Base-by-base conservation (phyloP, 2,888 invertebrate species). In the Chamaedrilus cognettii region DNA sequence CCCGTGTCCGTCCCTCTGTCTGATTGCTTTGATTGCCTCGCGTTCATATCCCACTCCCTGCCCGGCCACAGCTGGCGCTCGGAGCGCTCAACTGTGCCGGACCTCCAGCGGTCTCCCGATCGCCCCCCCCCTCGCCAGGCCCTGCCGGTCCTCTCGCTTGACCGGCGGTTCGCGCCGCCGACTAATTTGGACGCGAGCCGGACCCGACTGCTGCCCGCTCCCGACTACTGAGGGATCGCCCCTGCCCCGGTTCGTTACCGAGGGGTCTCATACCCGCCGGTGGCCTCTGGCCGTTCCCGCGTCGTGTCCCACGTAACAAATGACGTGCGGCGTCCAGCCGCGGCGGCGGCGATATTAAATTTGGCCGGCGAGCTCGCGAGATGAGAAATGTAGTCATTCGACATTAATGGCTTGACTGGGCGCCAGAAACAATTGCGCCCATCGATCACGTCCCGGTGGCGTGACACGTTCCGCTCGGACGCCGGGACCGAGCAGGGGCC, bases 331-430 rank as follows among this genome's bases (percentile, higher is more conserved):
- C n/a, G 28, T 23, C 58, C 32, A 34, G 60, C 51, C 26, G 64
- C 42, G 35, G n/a, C n/a, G n/a, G n/a, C 11, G 26, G 55, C 33
- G 57, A 56, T 64, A 64, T 55, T 64, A 64, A 55, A 64, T 64
- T 64, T 64, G 64, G 55, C 57, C 50, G 64, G n/a, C 57, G 57
- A 33, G 32, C 57, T n/a, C n/a, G 57, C 32, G 64, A 33, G 57
- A 57, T 64, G 64, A 64, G 42, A 50, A 35, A 64, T 55, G 64
- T 55, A 31, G 64, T 57, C 56, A 23, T 56, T 33, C 31, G 64
- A 34, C 64, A 64, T 60, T 65, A 51, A 65, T 42, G 59, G 65
- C 50, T 51, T 49, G 60, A 33, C 59, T 64, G 59, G 51, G 26
- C 59, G 35, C 28, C 35, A 55, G 52, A 62, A 62, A 62, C 62